These are phyloP conservation scores for Polydrusus cervinus DNA, from an alignment of 2,888 invertebrate species.

Conservation along the genomic window DNA sequence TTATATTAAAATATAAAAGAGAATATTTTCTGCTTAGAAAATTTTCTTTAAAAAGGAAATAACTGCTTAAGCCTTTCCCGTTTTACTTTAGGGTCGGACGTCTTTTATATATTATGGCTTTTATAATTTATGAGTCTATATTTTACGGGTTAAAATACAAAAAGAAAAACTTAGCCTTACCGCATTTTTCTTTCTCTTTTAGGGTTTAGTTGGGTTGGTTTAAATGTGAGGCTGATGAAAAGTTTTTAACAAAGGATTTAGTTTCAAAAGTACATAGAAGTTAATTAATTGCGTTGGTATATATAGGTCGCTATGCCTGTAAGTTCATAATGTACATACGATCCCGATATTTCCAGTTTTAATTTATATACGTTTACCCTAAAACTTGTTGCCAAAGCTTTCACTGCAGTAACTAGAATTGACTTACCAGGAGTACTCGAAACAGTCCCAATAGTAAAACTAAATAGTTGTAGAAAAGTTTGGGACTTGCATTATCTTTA, in stretches of 20 bases:
- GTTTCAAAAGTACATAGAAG: not conserved
- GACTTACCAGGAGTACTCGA: too few species aligned
- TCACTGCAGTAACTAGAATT: too few species aligned
- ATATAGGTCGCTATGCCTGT: not conserved
- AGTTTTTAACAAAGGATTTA: not conserved
- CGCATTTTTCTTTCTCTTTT: constrained; percentile 5
- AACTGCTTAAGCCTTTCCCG: constrained; percentile 15
- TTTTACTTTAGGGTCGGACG: constrained; percentile 26
- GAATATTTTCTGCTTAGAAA: constrained; percentile 4
- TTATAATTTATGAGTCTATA: constrained; percentile 50
- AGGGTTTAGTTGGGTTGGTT: not conserved
- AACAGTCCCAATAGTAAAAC: too few species aligned
- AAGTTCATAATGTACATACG: not conserved
- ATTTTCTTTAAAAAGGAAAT: constrained; percentile 10
- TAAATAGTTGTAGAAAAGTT: too few species aligned
- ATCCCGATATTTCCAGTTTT: too few species aligned
- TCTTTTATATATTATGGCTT: constrained; percentile 48
- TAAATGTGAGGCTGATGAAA: not conserved
- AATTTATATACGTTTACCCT: too few species aligned
- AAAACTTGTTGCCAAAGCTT: too few species aligned
- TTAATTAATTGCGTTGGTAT: not conserved
- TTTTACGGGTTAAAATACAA: constrained; percentile 47
- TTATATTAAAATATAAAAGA: not conserved
- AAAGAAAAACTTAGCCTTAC: constrained; percentile 30
- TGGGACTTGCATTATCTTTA: too few species aligned